A percentile compares a stretch with the other conserved stretches of the same genome.
phyloP scores from a whole-genome alignment of 2,797 vertebrate species.

The Tenualosa ilisha region DNA sequence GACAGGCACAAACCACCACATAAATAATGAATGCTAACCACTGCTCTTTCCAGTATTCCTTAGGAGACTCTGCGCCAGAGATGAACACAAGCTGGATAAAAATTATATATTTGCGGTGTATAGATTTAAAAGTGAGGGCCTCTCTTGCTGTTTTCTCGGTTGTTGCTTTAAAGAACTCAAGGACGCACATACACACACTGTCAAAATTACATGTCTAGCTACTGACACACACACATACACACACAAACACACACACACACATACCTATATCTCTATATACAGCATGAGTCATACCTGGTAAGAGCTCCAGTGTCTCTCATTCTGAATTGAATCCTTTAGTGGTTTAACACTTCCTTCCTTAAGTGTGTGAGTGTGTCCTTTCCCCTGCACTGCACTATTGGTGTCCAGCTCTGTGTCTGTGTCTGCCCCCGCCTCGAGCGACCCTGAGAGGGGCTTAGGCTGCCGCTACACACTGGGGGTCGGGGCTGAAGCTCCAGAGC shows the following conservation, averaged over 20 bases:
- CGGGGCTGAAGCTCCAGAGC: slow-evolving; percentile 50
- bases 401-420: slow-evolving; percentile 49
- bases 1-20: slow-evolving; percentile 81
- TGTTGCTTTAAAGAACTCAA: not conserved
- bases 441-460: slow-evolving; percentile 54
- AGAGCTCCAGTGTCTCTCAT: slow-evolving; percentile 58
- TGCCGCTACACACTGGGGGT: not conserved
- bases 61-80: slow-evolving; percentile 52
- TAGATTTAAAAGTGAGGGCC: slow-evolving; percentile 7
- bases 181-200: not conserved
- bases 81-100: slow-evolving; percentile 63
- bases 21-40: slow-evolving; percentile 82
- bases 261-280: slow-evolving; percentile 37
- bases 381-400: slow-evolving; percentile 43
- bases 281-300: slow-evolving; percentile 61
- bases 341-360: slow-evolving; percentile 38
- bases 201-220: not conserved
- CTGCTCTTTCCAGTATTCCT: slow-evolving; percentile 74
- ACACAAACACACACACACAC: not conserved
- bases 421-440: slow-evolving; percentile 51
- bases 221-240: not conserved
- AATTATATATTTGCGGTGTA: slow-evolving; percentile 67
- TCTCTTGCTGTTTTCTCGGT: not conserved
- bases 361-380: slow-evolving; percentile 45
- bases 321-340: slow-evolving; percentile 47